A percentile compares a stretch with the other conserved stretches of the same genome.
These are phyloP conservation scores for Schizothorax lantsangensis DNA, from an alignment of 2,797 vertebrate species.

Conservation along the genomic window DNA sequence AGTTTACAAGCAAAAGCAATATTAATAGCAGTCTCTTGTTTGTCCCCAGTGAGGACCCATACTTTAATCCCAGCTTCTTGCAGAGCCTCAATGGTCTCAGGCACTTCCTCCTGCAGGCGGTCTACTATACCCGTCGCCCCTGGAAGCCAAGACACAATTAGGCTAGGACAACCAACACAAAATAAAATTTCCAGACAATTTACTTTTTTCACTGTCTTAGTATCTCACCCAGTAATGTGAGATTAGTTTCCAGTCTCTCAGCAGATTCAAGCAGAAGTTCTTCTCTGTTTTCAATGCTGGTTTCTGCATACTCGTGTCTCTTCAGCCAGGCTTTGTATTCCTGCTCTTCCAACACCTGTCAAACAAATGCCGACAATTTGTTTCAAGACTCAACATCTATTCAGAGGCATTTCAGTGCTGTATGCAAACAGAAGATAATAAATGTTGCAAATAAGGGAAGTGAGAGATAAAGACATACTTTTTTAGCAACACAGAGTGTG, in stretches of 20 bases:
- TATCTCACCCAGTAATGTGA: conserved; percentile 88
- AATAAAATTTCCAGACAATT: background rate
- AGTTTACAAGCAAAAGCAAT: conserved; percentile 91
- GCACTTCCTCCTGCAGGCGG: conserved; percentile 92
- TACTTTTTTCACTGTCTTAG: background rate
- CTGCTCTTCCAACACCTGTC: conserved; percentile 80
- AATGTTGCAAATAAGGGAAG: conserved; percentile 39
- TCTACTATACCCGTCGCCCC: conserved; percentile 95
- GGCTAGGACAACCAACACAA: background rate
- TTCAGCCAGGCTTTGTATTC: conserved; percentile 90
- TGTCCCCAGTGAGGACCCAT: conserved; percentile 97
- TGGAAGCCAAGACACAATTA: conserved; percentile 62
- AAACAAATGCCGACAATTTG: conserved; percentile 18
- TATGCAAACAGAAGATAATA: background rate
- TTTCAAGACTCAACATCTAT: background rate
- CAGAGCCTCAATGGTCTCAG: conserved; percentile 90
- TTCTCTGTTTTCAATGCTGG: conserved; percentile 91
- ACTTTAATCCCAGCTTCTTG: conserved; percentile 90
- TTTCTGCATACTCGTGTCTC: conserved; percentile 86
- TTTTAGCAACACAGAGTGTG: conserved; percentile 93
- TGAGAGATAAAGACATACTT: conserved; percentile 74
- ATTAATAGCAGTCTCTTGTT: conserved; percentile 94
- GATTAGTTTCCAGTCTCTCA: conserved; percentile 84
- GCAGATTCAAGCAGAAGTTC: conserved; percentile 88
- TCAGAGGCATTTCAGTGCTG: background rate